Evolutionary conservation across 37 sponge, comb jelly and placozoan species (phyloP).

Genomic region (Crambe crambe): DNA sequence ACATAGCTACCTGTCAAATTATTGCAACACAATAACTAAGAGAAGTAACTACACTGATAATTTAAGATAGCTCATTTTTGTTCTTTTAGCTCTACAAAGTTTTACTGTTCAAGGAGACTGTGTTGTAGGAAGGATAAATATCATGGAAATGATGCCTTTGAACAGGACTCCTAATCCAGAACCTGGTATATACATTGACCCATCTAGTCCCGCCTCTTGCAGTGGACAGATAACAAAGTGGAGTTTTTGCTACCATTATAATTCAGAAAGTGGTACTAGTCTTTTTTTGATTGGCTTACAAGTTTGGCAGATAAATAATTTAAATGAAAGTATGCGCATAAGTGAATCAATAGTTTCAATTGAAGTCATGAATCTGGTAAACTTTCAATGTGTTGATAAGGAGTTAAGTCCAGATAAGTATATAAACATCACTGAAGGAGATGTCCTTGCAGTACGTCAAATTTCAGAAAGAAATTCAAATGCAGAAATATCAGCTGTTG

Average conservation of each 20-base stretch:
- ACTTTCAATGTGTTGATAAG: background rate
- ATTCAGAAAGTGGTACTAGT: background rate
- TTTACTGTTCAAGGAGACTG: background rate
- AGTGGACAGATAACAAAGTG: conserved; percentile 7
- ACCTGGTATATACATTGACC: conserved; percentile 1
- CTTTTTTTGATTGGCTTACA: background rate
- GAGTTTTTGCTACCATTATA: conserved; percentile 15
- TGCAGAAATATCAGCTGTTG: background rate
- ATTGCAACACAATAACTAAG: too few relatives aligned
- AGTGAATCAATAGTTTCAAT: too few relatives aligned
- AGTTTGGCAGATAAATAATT: background rate
- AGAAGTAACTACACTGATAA: too few relatives aligned
- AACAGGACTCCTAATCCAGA: background rate
- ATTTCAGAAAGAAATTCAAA: too few relatives aligned
- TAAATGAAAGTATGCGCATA: background rate
- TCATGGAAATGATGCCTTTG: too few relatives aligned
- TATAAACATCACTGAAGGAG: background rate
- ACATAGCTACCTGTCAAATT: too few relatives aligned
- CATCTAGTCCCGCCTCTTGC: background rate
- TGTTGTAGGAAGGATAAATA: background rate
- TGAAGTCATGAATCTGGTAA: too few relatives aligned
- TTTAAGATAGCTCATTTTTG: too few relatives aligned
- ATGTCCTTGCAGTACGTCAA: background rate
- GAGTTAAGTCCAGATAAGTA: background rate
- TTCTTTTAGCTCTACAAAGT: background rate